A percentile compares a stretch with the other conserved stretches of the same genome.
Conservation (phyloP, 2,113 vertebrate genomes). For the Leucopsar rothschildi region DNA sequence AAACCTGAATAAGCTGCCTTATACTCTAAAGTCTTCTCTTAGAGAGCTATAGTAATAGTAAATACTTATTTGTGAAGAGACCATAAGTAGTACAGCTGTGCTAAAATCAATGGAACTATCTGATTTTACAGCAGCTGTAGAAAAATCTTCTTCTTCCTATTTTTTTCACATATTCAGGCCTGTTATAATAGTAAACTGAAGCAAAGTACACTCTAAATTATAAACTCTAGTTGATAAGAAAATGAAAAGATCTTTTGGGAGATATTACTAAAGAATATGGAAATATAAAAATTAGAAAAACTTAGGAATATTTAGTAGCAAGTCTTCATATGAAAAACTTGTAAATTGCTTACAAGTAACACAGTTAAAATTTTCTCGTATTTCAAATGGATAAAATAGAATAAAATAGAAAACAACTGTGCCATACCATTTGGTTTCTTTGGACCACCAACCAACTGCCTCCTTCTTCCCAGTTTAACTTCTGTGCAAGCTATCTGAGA, state of each 20-base stretch:
- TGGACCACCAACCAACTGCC: fast-evolving
- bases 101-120: neutral
- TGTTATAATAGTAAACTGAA: neutral
- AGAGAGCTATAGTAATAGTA: neutral
- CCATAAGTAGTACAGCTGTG: neutral
- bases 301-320: neutral
- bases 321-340: neutral
- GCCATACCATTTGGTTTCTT: neutral
- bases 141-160: neutral
- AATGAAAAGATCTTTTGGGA: neutral
- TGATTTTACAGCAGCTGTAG: neutral
- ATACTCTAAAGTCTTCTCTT: neutral
- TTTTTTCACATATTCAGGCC: neutral
- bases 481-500: neutral
- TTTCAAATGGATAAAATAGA: neutral
- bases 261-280: neutral
- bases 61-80: neutral
- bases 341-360: neutral
- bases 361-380: neutral
- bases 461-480: neutral
- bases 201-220: neutral
- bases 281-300: neutral
- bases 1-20: neutral
- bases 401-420: neutral
- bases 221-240: neutral